phyloP scores from a whole-genome alignment of 1,140 invertebrate genomes.

The Pogonus chalceus region DNA sequence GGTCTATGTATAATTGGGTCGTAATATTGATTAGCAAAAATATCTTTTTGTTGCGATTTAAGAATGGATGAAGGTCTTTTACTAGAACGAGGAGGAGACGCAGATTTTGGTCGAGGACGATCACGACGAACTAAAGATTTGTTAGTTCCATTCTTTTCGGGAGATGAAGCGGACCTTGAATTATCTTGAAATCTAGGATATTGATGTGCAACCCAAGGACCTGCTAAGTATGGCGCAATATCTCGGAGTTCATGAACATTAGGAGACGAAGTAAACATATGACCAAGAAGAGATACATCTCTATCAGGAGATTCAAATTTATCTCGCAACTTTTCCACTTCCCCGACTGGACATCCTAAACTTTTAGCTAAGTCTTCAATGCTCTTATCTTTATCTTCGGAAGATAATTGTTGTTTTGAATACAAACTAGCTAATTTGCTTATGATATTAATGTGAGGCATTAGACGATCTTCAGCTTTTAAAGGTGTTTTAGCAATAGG shows the following conservation, averaged over 20 bases:
- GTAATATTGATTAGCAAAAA: slow-evolving; percentile 57
- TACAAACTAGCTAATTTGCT: slow-evolving; percentile 65
- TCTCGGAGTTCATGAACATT: slow-evolving; percentile 65
- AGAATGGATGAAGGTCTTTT: slow-evolving; percentile 46
- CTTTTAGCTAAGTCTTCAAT: slow-evolving; percentile 31
- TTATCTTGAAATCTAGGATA: slow-evolving; percentile 57
- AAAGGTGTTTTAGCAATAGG: slow-evolving; percentile 53
- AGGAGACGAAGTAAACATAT: slow-evolving; percentile 72
- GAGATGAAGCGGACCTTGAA: slow-evolving; percentile 47
- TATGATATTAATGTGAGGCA: slow-evolving; percentile 82
- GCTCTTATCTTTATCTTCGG: slow-evolving; percentile 29
- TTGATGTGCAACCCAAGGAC: slow-evolving; percentile 64
- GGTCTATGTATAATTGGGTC: slow-evolving; percentile 65
- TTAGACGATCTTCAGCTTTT: slow-evolving; percentile 57
- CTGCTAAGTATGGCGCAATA: slow-evolving; percentile 64
- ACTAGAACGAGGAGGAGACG: slow-evolving; percentile 30
- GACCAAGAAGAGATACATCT: slow-evolving; percentile 54
- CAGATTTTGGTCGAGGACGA: slow-evolving; percentile 33
- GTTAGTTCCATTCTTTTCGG: slow-evolving; percentile 34
- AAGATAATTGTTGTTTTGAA: slow-evolving; percentile 27
- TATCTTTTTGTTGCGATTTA: slow-evolving; percentile 43
- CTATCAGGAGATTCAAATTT: slow-evolving; percentile 51
- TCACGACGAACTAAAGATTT: slow-evolving; percentile 26
- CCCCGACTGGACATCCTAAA: slow-evolving; percentile 45
- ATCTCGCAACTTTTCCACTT: slow-evolving; percentile 54